phyloP scores from a whole-genome alignment of 2,797 vertebrate species.

The Sebastes trivittatus region DNA sequence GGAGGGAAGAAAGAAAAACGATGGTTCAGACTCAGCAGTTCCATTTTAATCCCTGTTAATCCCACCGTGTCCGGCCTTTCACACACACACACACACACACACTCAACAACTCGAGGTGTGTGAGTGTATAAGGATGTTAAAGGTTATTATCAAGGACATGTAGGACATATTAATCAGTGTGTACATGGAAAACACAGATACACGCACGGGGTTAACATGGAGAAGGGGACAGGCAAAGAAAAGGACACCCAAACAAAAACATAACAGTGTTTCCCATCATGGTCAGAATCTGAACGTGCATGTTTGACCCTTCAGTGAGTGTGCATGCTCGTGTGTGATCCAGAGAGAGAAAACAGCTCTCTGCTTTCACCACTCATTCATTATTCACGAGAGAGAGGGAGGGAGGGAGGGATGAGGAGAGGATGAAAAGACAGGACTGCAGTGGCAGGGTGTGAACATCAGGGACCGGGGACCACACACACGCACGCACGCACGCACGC shows the following conservation, averaged over 20 bases:
- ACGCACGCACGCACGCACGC: too few relatives aligned
- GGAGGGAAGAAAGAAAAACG: neutral
- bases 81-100: conserved; percentile 20
- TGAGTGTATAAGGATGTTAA: conserved; percentile 3
- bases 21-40: conserved; percentile 54
- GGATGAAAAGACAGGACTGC: conserved; percentile 47
- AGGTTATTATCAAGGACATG: conserved; percentile 38
- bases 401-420: neutral
- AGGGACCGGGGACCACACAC: conserved; percentile 3
- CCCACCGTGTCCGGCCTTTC: conserved; percentile 31
- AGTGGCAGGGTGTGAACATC: conserved; percentile 66
- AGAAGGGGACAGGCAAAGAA: neutral
- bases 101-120: conserved; percentile 8
- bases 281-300: neutral
- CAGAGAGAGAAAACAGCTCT: conserved; percentile 38
- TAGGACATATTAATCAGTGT: conserved; percentile 11
- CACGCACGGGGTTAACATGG: neutral
- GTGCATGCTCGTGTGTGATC: conserved; percentile 27
- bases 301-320: conserved; percentile 17
- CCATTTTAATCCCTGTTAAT: conserved; percentile 61
- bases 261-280: neutral
- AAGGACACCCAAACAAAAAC: neutral
- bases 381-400: conserved; percentile 59
- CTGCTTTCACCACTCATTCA: conserved; percentile 63
- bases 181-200: neutral